Percentiles rank a stretch among this genome's conserved stretches.
phyloP scores from a whole-genome alignment of 1,140 invertebrate genomes.

The Drosophila sproati region DNA sequence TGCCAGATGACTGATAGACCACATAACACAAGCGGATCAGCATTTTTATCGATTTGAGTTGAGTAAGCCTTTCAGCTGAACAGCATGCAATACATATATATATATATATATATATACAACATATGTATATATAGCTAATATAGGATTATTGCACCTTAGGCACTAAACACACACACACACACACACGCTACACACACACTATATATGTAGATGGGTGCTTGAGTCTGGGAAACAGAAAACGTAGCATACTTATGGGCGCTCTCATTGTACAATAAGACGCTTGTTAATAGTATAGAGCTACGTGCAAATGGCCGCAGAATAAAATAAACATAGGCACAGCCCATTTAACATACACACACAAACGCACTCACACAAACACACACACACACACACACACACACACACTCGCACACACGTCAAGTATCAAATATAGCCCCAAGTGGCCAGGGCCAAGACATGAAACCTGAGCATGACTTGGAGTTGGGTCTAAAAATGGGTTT shows the following conservation, averaged over 20 bases:
- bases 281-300: constrained; percentile 54
- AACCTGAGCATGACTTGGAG: constrained; percentile 16
- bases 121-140: constrained; percentile 13
- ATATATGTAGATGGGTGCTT: background rate
- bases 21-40: constrained; percentile 14
- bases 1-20: constrained; percentile 28
- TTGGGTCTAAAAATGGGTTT: constrained; percentile 61
- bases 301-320: constrained; percentile 64
- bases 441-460: constrained; percentile 63
- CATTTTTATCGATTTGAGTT: constrained; percentile 24
- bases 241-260: constrained; percentile 50
- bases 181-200: constrained; percentile 3
- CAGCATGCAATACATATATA: constrained; percentile 17
- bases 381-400: constrained; percentile 14
- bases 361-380: constrained; percentile 6
- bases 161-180: background rate
- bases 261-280: constrained; percentile 48
- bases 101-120: background rate
- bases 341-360: constrained; percentile 56
- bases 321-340: constrained; percentile 70
- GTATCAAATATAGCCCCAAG: constrained; percentile 57
- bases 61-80: constrained; percentile 21
- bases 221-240: constrained; percentile 11
- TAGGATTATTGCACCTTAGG: constrained; percentile 36
- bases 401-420: constrained; percentile 7